These are phyloP conservation scores for Sceloporus tristichus DNA, from an alignment of 2,113 vertebrate species.

Conservation along the genomic window DNA sequence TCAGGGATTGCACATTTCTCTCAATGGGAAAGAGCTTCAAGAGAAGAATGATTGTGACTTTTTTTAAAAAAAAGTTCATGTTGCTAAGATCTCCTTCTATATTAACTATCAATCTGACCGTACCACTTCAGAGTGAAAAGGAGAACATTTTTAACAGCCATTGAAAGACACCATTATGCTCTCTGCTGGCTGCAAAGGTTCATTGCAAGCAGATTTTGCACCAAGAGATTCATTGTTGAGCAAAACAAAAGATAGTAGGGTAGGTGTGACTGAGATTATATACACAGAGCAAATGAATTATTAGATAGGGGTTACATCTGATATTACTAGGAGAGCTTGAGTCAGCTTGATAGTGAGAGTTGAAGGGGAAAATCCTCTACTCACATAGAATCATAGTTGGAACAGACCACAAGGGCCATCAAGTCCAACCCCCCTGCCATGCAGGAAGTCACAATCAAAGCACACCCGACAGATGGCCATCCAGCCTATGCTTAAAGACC, in stretches of 20 bases:
- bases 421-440: too few species aligned
- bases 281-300: neutral
- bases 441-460: too few species aligned
- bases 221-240: too few species aligned
- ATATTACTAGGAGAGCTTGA: too few species aligned
- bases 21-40: neutral
- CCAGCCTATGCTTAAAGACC: too few species aligned
- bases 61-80: too few species aligned
- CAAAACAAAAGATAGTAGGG: neutral
- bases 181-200: neutral
- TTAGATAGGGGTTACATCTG: too few species aligned
- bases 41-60: neutral
- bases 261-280: neutral
- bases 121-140: neutral
- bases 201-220: neutral
- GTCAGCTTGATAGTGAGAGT: neutral
- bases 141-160: neutral
- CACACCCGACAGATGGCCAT: too few species aligned
- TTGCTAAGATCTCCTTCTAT: neutral
- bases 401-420: too few species aligned
- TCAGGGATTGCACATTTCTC: neutral
- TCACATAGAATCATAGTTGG: neutral
- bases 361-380: neutral
- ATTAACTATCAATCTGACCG: neutral
- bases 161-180: neutral